phyloP scores from a whole-genome alignment of 2,888 invertebrate species.

The Malacosoma neustria region DNA sequence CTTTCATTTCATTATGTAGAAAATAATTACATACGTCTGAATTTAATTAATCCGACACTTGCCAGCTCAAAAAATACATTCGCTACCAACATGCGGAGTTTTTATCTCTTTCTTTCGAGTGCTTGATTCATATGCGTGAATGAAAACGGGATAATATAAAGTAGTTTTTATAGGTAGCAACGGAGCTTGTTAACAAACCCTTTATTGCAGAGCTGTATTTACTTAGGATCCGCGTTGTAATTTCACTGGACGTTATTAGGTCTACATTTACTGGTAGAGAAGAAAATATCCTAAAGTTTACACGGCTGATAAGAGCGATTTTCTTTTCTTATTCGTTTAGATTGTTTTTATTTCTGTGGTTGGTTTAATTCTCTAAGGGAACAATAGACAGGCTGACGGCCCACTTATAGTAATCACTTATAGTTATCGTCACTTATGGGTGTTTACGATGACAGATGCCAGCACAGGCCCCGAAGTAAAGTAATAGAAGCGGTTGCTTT shows the following conservation, averaged over 20 bases:
- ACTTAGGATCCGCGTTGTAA: constrained; percentile 5
- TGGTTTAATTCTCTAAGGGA: no score
- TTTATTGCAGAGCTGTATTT: constrained; percentile 1
- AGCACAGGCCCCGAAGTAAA: no score
- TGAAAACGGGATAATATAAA: background rate
- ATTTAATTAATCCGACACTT: background rate
- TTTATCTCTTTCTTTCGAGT: background rate
- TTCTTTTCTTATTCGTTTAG: no score
- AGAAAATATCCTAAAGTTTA: background rate
- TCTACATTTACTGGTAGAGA: background rate
- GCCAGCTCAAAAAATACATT: background rate
- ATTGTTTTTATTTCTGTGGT: no score
- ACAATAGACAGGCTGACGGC: background rate
- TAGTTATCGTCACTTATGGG: no score
- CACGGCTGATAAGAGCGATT: no score
- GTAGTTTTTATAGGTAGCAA: background rate
- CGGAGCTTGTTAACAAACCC: background rate
- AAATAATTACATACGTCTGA: background rate
- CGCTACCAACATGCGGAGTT: background rate
- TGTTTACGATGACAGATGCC: no score
- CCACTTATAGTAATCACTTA: no score
- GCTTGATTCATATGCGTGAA: background rate
- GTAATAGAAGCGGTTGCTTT: no score
- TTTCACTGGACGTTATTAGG: background rate
- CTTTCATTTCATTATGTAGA: background rate